Conservation (phyloP, 2,797 vertebrate species). For the Anomalospiza imberbis region DNA sequence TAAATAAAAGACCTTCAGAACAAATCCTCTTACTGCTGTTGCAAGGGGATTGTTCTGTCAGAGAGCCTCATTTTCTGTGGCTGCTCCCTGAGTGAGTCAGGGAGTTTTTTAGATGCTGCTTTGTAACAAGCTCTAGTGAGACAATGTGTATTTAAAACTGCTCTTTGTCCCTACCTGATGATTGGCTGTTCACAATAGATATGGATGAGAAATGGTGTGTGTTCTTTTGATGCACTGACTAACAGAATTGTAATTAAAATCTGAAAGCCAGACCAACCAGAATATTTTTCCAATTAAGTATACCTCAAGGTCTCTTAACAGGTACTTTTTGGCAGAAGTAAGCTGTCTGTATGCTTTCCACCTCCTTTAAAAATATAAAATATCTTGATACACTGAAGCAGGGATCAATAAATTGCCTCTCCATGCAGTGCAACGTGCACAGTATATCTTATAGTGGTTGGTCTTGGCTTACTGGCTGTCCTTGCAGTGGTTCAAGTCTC, state of each 20-base stretch:
- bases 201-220: background rate
- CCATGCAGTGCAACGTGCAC: accelerated
- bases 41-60: background rate
- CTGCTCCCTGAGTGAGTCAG: background rate
- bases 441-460: background rate
- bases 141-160: background rate
- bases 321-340: background rate
- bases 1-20: conserved; percentile 47
- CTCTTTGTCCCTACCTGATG: background rate
- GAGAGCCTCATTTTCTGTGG: background rate
- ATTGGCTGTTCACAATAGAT: background rate
- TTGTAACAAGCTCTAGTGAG: background rate
- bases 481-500: background rate
- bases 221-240: background rate
- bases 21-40: background rate
- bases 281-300: background rate
- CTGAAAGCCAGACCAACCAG: background rate
- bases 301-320: background rate
- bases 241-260: background rate
- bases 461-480: background rate
- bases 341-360: background rate
- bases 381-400: background rate
- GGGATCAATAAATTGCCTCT: background rate
- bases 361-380: background rate
- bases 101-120: background rate